Percentiles rank a stretch among this genome's conserved stretches.
Evolutionary conservation across 1,140 invertebrate species (phyloP).

Genomic region (Sinonovacula constricta): DNA sequence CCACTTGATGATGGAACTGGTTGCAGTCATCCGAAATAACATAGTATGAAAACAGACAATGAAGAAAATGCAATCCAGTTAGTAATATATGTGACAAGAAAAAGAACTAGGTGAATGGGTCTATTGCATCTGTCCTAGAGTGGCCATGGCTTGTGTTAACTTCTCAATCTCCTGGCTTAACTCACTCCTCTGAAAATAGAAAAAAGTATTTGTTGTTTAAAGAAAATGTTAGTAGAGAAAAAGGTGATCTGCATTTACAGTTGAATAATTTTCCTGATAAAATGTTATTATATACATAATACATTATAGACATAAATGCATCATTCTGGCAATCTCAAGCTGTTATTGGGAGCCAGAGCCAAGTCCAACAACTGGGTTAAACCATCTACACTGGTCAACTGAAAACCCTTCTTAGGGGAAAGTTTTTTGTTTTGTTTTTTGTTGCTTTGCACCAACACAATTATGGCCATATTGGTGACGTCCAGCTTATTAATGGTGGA

Average conservation of each 20-base stretch:
- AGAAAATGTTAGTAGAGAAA: not conserved
- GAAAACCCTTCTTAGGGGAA: no score
- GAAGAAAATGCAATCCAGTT: no score
- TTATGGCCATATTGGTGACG: no score
- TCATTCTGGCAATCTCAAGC: not conserved
- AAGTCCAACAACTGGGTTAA: not conserved
- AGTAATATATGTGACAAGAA: no score
- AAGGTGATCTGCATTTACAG: not conserved
- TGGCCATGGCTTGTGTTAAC: slow-evolving; percentile 83
- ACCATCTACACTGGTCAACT: no score
- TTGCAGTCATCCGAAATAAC: no score
- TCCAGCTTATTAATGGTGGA: no score
- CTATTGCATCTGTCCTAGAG: slow-evolving; percentile 55
- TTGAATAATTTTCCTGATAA: not conserved
- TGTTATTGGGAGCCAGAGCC: not conserved
- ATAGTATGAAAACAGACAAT: no score
- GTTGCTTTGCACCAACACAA: no score
- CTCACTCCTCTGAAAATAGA: slow-evolving; percentile 75
- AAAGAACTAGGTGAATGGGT: no score
- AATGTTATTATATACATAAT: not conserved
- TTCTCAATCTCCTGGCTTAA: slow-evolving; percentile 86
- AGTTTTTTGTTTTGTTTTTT: no score
- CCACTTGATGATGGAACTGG: no score
- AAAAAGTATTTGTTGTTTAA: slow-evolving; percentile 16
- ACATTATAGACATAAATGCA: not conserved